These are phyloP conservation scores for Poeciliopsis paucimaculata DNA, from an alignment of 2,797 vertebrate species.

Conservation along the genomic window DNA sequence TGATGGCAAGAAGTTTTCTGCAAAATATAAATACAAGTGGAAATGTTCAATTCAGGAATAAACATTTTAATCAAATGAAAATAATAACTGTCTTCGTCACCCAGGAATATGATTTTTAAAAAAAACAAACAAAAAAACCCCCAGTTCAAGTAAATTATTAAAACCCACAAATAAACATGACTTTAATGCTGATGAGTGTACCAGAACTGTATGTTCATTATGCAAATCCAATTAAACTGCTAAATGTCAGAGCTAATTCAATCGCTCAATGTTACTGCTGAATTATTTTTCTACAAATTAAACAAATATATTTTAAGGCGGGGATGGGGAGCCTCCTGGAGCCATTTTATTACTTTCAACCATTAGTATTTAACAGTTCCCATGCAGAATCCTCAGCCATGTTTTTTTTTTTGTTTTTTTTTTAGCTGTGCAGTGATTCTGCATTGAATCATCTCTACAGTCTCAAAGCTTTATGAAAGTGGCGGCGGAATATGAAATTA, in stretches of 20 bases:
- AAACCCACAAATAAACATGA: not conserved
- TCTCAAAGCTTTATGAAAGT: conserved; percentile 4
- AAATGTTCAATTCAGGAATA: not conserved
- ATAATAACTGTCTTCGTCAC: not conserved
- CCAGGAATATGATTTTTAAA: not conserved
- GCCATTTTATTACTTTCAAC: not conserved
- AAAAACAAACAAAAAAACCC: not conserved
- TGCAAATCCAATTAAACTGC: conserved; percentile 1
- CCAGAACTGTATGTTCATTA: not conserved
- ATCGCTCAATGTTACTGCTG: not conserved
- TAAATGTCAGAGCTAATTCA: not conserved
- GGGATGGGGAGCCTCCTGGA: not conserved
- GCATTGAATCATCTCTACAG: not conserved
- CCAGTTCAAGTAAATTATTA: not conserved
- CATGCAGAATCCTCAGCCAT: not conserved
- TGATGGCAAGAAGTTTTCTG: not conserved
- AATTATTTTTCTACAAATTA: not conserved
- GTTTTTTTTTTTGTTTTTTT: not conserved
- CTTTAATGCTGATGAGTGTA: not conserved
- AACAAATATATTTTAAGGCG: not conserved
- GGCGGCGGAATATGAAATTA: conserved; percentile 21
- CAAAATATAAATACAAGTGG: not conserved
- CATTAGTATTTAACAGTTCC: not conserved
- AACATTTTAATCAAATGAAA: not conserved
- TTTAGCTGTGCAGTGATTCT: not conserved